These are phyloP conservation scores for Polydrusus pterygomalis DNA, from an alignment of 2,888 invertebrate genomes.

Conservation along the genomic window DNA sequence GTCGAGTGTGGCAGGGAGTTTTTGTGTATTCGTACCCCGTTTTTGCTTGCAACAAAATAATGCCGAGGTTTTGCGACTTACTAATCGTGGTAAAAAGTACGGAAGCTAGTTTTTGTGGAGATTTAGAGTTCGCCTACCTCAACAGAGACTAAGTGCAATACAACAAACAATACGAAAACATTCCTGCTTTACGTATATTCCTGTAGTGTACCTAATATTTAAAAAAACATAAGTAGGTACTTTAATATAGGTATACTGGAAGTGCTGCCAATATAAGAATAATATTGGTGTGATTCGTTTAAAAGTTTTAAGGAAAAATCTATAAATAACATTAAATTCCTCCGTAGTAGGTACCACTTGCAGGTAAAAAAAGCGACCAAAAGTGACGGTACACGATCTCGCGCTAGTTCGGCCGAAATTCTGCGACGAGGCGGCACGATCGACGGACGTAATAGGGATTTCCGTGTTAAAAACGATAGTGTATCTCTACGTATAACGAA, in stretches of 20 bases:
- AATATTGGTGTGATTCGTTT: neutral
- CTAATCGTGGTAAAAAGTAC: constrained; percentile 36
- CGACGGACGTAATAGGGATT: constrained; percentile 44
- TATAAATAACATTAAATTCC: constrained; percentile 20
- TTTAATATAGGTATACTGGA: neutral
- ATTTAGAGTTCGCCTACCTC: constrained; percentile 11
- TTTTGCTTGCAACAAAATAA: constrained; percentile 36
- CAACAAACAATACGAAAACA: constrained; percentile 12
- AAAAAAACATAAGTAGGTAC: too few species aligned
- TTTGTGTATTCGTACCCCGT: constrained; percentile 41
- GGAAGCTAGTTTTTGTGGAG: constrained; percentile 25
- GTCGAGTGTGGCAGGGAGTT: constrained; percentile 42
- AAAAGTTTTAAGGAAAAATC: constrained; percentile 1
- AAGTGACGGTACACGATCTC: constrained; percentile 20
- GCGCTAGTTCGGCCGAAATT: constrained; percentile 19
- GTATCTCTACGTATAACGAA: neutral
- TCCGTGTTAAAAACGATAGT: constrained; percentile 15
- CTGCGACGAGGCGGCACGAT: constrained; percentile 25
- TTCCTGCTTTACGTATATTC: constrained; percentile 1
- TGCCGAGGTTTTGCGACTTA: constrained; percentile 40
- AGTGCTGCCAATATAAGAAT: neutral
- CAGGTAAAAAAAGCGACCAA: constrained; percentile 24
- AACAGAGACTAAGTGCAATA: constrained; percentile 6
- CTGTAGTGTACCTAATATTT: constrained; percentile 7
- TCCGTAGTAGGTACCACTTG: neutral